phyloP scores from a whole-genome alignment of 2,888 invertebrate species.

The Caenorhabditis sp. region DNA sequence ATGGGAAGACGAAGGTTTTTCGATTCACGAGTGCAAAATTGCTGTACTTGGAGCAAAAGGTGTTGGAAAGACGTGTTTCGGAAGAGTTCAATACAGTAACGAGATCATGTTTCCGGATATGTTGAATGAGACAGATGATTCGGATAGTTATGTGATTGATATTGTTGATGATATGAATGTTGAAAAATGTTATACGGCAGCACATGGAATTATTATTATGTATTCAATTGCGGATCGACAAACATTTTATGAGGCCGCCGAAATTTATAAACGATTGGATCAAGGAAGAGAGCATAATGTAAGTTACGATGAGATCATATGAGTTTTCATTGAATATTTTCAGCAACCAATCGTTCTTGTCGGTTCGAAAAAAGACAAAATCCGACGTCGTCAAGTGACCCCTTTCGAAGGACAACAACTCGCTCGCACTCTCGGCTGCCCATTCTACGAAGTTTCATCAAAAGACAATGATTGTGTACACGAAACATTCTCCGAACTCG shows the following conservation, averaged over 20 bases:
- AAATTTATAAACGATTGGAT: slow-evolving; percentile 30
- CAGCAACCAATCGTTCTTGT: slow-evolving; percentile 45
- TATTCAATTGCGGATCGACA: slow-evolving; percentile 44
- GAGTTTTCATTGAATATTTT: slow-evolving; percentile 7
- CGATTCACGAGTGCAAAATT: slow-evolving; percentile 47
- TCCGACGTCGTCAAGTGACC: slow-evolving; percentile 33
- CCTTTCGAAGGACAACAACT: slow-evolving; percentile 44
- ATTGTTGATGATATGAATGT: slow-evolving; percentile 37
- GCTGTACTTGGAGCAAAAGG: slow-evolving; percentile 45
- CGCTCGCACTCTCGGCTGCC: slow-evolving; percentile 28
- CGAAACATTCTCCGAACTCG: slow-evolving; percentile 38
- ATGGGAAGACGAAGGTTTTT: slow-evolving; percentile 15
- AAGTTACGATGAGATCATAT: slow-evolving; percentile 7
- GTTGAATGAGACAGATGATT: slow-evolving; percentile 22
- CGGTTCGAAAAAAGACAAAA: slow-evolving; percentile 40
- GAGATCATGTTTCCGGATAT: slow-evolving; percentile 46
- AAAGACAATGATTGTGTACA: slow-evolving; percentile 48
- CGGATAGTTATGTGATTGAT: slow-evolving; percentile 39
- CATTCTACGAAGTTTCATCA: slow-evolving; percentile 48
- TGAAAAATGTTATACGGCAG: slow-evolving; percentile 23
- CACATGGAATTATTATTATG: slow-evolving; percentile 44
- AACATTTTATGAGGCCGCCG: slow-evolving; percentile 41
- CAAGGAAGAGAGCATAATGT: slow-evolving; percentile 33
- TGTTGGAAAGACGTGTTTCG: slow-evolving; percentile 54
- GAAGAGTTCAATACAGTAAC: slow-evolving; percentile 43